These are phyloP conservation scores for Myotis findleyi DNA, from an alignment of 2,797 vertebrate genomes.

Conservation along the genomic window DNA sequence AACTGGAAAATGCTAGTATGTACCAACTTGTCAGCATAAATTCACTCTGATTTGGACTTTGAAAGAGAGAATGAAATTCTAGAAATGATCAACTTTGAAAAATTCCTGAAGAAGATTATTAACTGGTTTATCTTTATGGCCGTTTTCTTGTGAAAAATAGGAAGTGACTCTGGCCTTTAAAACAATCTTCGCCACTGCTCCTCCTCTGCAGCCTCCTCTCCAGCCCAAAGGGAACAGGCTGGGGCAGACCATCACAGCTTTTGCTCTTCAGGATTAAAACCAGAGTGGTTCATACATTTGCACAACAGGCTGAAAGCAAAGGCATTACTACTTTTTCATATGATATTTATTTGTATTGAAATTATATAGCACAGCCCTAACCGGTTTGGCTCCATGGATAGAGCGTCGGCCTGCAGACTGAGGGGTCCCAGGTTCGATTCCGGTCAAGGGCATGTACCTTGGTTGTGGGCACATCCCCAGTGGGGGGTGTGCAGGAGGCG, in stretches of 20 bases:
- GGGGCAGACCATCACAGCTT: not conserved
- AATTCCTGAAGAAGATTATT: not conserved
- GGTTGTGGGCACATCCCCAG: too few species aligned
- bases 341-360: constrained; percentile 6
- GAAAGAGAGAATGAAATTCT: not conserved
- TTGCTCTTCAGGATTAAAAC: not conserved
- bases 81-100: constrained; percentile 32
- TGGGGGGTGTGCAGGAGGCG: too few species aligned
- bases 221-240: too few species aligned
- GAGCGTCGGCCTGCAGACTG: too few species aligned
- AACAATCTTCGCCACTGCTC: not conserved
- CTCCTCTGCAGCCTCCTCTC: not conserved
- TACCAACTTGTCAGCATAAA: not conserved
- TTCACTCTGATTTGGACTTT: not conserved
- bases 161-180: not conserved
- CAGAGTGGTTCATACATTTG: not conserved
- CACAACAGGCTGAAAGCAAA: not conserved
- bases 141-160: not conserved
- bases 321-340: not conserved
- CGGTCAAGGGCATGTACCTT: too few species aligned
- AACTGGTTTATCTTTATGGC: not conserved
- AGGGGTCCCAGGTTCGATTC: too few species aligned
- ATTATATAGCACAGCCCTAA: not conserved
- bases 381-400: too few species aligned
- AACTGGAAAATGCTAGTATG: not conserved